phyloP scores from a whole-genome alignment of 1,140 invertebrate species.

The Lepidurus couesii region DNA sequence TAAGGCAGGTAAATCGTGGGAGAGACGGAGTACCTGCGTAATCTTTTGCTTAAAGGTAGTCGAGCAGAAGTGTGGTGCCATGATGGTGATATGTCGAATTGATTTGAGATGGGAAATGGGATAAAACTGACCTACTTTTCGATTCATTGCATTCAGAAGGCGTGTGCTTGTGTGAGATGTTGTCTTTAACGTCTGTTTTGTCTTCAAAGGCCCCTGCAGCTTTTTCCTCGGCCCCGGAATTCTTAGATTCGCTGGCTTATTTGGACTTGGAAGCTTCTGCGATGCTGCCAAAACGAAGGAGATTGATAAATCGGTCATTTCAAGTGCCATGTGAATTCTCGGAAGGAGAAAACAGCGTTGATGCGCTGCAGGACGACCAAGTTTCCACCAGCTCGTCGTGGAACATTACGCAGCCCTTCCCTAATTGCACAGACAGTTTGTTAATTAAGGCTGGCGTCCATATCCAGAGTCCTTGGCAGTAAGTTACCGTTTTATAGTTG shows the following conservation, averaged over 20 bases:
- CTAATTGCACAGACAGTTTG: constrained; percentile 19
- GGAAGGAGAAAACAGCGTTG: background rate
- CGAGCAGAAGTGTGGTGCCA: background rate
- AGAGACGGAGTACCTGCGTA: no score
- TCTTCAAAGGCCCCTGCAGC: background rate
- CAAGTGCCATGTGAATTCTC: background rate
- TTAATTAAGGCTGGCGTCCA: constrained; percentile 14
- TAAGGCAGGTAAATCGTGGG: background rate
- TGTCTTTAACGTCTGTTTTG: background rate
- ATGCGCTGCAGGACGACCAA: background rate
- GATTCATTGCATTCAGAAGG: background rate
- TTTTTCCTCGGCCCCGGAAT: background rate
- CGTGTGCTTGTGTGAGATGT: background rate
- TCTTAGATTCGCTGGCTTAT: background rate
- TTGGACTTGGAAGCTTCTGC: background rate
- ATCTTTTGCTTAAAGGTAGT: no score
- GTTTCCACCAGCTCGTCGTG: background rate
- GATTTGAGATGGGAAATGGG: background rate
- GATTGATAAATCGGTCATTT: background rate
- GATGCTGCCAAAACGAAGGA: background rate
- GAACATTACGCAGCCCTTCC: background rate
- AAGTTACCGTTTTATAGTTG: constrained; percentile 5
- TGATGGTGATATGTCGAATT: background rate
- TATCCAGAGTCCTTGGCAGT: constrained; percentile 9
- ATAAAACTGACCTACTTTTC: background rate